Conservation (phyloP, 2,797 vertebrate species). For the Bradypodion ventrale region DNA sequence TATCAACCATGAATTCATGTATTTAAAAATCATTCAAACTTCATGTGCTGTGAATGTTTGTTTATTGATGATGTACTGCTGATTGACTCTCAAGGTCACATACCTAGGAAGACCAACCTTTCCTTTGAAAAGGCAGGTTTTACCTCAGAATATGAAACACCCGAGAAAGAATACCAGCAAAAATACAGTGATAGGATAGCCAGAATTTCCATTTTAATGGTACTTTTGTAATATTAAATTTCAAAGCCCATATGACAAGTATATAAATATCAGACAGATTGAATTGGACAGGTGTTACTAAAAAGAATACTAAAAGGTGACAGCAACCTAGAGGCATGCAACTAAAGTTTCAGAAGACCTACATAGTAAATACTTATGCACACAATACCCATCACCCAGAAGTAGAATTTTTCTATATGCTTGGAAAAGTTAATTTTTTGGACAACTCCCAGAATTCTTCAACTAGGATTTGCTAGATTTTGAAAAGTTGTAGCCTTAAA, state of each 20-base stretch:
- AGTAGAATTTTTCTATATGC: neutral
- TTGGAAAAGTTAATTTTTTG: too few relatives aligned
- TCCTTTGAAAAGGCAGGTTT: slow-evolving; percentile 37
- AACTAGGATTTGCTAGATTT: too few relatives aligned
- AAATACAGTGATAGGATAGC: slow-evolving; percentile 50
- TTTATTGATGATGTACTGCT: slow-evolving; percentile 59
- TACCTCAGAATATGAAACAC: slow-evolving; percentile 56
- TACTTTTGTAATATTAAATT: slow-evolving; percentile 59
- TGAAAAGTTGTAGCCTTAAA: too few relatives aligned
- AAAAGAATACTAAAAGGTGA: slow-evolving; percentile 30
- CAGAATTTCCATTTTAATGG: slow-evolving; percentile 54
- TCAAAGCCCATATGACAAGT: slow-evolving; percentile 33
- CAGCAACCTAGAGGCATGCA: slow-evolving; percentile 23
- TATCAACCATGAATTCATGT: slow-evolving; percentile 48
- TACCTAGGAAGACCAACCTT: slow-evolving; percentile 37
- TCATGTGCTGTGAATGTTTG: slow-evolving; percentile 48
- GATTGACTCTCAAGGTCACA: slow-evolving; percentile 56
- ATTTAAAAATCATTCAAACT: slow-evolving; percentile 56
- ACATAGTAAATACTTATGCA: neutral
- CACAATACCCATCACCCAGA: neutral
- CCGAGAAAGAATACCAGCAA: slow-evolving; percentile 37
- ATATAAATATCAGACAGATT: slow-evolving; percentile 55
- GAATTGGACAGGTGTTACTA: slow-evolving; percentile 44
- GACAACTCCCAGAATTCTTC: too few relatives aligned
- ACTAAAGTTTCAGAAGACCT: neutral